phyloP scores from a whole-genome alignment of 2,888 invertebrate genomes.

The Trimorus sp. region DNA sequence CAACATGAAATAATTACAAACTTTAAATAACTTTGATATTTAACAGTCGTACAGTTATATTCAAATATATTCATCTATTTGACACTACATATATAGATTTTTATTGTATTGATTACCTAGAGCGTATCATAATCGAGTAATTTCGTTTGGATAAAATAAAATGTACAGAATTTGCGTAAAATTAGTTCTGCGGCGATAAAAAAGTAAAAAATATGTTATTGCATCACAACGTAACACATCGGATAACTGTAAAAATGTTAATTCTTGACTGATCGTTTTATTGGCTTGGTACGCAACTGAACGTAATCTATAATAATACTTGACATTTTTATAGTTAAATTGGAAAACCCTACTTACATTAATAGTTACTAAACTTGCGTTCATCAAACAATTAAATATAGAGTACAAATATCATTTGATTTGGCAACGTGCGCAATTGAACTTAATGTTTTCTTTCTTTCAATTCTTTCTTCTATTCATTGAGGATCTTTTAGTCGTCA shows the following conservation, averaged over 20 bases:
- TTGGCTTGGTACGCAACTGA: constrained; percentile 32
- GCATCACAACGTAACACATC: constrained; percentile 29
- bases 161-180: constrained; percentile 5
- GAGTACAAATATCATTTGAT: constrained; percentile 55
- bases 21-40: constrained; percentile 45
- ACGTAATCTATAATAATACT: constrained; percentile 71
- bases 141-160: constrained; percentile 28
- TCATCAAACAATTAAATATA: constrained; percentile 52
- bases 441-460: constrained; percentile 61
- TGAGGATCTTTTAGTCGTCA: constrained; percentile 42
- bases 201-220: constrained; percentile 46
- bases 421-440: constrained; percentile 72
- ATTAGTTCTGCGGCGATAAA: constrained; percentile 29
- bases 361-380: constrained; percentile 65
- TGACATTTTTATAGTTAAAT: constrained; percentile 72
- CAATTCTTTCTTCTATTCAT: constrained; percentile 9
- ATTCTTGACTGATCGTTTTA: constrained; percentile 35
- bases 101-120: constrained; percentile 27
- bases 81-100: constrained; percentile 35
- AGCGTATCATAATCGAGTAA: constrained; percentile 18
- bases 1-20: constrained; percentile 47
- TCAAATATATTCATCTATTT: constrained; percentile 33
- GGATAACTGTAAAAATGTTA: constrained; percentile 34
- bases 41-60: constrained; percentile 36
- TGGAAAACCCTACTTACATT: constrained; percentile 77